Conservation (phyloP, 92 coral and sea anemone species). For the Nematostella vectensis region DNA sequence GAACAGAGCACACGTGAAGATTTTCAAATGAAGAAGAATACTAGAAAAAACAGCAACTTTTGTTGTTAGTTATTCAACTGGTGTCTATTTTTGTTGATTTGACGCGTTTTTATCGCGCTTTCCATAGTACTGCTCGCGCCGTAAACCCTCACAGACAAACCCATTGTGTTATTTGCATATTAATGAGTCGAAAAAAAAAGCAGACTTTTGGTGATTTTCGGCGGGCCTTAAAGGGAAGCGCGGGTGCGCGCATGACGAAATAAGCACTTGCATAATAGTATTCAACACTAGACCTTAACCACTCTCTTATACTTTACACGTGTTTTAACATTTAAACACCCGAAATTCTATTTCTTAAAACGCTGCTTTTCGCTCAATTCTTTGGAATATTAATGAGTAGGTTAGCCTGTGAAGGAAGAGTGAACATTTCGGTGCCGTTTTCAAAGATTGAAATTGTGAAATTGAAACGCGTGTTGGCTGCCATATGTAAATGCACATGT, state of each 20-base stretch:
- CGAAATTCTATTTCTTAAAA: conserved; percentile 26
- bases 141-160: background rate
- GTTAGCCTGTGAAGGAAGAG: background rate
- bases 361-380: conserved; percentile 62
- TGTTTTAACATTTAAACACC: conserved; percentile 6
- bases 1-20: too few relatives aligned
- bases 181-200: conserved; percentile 48
- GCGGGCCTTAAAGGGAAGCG: conserved; percentile 1
- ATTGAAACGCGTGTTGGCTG: too few relatives aligned
- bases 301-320: conserved; percentile 7
- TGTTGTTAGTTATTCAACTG: too few relatives aligned
- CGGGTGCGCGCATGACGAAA: conserved; percentile 1
- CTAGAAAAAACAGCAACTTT: background rate
- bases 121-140: background rate
- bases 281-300: conserved; percentile 3
- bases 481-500: too few relatives aligned
- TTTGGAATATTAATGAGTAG: conserved; percentile 75
- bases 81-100: too few relatives aligned
- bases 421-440: too few relatives aligned
- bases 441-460: too few relatives aligned
- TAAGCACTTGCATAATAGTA: conserved; percentile 4
- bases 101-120: background rate
- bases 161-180: conserved; percentile 35
- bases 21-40: too few relatives aligned
- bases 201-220: conserved; percentile 31